Base-by-base conservation (phyloP, 2,888 invertebrate genomes). In the Hemaris fuciformis region DNA sequence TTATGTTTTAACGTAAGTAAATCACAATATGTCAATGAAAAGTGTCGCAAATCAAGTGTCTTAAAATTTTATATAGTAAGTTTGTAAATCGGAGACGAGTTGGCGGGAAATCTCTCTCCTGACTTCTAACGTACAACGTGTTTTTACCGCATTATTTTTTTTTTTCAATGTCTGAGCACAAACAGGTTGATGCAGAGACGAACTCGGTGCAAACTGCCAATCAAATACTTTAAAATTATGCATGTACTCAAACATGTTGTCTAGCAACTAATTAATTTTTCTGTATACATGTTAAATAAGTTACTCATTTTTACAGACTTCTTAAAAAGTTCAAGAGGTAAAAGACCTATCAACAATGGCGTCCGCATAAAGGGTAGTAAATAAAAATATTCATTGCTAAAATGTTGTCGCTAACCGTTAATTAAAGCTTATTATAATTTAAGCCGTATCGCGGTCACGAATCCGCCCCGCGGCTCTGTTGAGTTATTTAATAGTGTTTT, bases 401-500 rank as follows among this genome's bases (percentile, higher is more conserved):
- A 79, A 72, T 75, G 81, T 85, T 82, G 85, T 83, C 84, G 87
- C 84, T 78, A 76, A 83, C 83, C 59, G 88, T 86, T 91, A 91
- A 91, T 91, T 90, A 87, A 87, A 85, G 76, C 80, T 81, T 84
- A 87, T 87, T 87, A 84, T 85, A 86, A 87, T 84, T 81, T 77
- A 84, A 81, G 81, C 81, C 80, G 81, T 85, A 86, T 86, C 88
- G 83, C 87, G 88, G 85, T 85, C 88, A 88, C 87, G 87, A 89
- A 87, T 87, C 88, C 89, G 88, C 87, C 90, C 89, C 86, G 64
- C 77, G 83, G 82, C 81, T 87, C 85, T 87, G 87, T 84, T 86
- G 88, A 89, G 89, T 89, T 90, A 90, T 91, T 89, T 90, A 88
- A 90, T 91, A 89, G 86, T 86, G 82, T 89, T 92, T 91, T 91